phyloP scores from a whole-genome alignment of 2,888 invertebrate genomes.

The Himalopsyche kuldschensis region DNA sequence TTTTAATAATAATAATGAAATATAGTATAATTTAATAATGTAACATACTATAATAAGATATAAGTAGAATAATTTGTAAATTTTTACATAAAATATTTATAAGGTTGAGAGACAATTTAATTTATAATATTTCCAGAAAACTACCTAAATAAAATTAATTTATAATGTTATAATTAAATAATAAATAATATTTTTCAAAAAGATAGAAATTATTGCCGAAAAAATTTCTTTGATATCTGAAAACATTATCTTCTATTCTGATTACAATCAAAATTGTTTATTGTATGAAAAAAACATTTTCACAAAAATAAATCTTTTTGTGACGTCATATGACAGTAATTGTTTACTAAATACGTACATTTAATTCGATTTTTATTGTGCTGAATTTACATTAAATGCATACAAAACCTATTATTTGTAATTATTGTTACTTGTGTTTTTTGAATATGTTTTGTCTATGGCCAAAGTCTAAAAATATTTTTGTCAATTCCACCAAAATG shows the following conservation, averaged over 20 bases:
- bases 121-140: neutral
- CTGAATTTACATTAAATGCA: neutral
- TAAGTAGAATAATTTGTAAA: slow-evolving; percentile 31
- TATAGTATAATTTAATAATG: neutral
- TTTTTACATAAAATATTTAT: slow-evolving; percentile 14
- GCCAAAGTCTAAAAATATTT: too few species aligned
- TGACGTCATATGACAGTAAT: too few species aligned
- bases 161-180: neutral
- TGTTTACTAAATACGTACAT: neutral
- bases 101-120: slow-evolving; percentile 1
- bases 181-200: neutral
- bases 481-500: too few species aligned
- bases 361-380: neutral
- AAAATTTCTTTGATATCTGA: too few species aligned
- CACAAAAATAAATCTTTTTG: too few species aligned
- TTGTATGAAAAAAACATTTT: too few species aligned
- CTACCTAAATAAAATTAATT: neutral
- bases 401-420: neutral
- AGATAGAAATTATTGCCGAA: neutral
- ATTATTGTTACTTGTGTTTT: too few species aligned
- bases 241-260: too few species aligned
- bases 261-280: too few species aligned
- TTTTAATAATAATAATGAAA: neutral
- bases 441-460: too few species aligned
- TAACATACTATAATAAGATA: neutral